These are phyloP conservation scores for Aradus depressus DNA, from an alignment of 2,888 invertebrate species.

Conservation along the genomic window DNA sequence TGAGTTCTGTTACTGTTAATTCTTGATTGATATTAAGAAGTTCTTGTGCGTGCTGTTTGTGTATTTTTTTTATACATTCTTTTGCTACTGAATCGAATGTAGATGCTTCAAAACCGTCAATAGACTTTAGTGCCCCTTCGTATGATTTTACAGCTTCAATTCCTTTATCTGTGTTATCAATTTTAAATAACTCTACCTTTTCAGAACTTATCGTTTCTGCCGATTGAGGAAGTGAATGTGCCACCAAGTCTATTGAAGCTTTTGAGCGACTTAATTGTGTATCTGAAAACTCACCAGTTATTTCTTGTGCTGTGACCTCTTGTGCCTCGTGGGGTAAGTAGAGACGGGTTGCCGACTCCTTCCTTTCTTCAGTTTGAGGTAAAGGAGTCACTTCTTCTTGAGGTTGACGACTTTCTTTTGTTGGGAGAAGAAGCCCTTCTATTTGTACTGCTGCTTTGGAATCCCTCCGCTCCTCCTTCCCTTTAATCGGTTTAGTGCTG, in stretches of 20 bases:
- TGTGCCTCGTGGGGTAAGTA: slow-evolving; percentile 3
- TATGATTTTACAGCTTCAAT: slow-evolving; percentile 3
- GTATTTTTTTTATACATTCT: background rate
- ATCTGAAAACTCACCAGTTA: slow-evolving; percentile 14
- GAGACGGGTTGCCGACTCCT: background rate
- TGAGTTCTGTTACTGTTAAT: slow-evolving; percentile 10
- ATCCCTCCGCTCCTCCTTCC: background rate
- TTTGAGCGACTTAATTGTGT: slow-evolving; percentile 1
- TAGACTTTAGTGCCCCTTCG: slow-evolving; percentile 11
- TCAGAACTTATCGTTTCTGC: slow-evolving; percentile 11
- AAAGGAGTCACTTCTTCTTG: slow-evolving; percentile 9
- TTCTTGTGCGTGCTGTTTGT: slow-evolving; percentile 9
- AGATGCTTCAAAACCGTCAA: slow-evolving; percentile 14
- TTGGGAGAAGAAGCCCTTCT: slow-evolving; percentile 17
- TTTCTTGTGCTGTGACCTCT: slow-evolving; percentile 10
- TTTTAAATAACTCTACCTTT: background rate
- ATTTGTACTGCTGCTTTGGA: slow-evolving; percentile 16
- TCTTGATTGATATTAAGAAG: slow-evolving; percentile 1
- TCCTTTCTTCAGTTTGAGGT: background rate
- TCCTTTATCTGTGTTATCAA: slow-evolving; percentile 2
- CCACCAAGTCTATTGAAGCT: slow-evolving; percentile 17
- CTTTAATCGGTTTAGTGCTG: background rate
- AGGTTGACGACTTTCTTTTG: slow-evolving; percentile 10
- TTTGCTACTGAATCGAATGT: slow-evolving; percentile 14
- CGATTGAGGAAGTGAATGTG: slow-evolving; percentile 14